Base-by-base conservation (phyloP, 2,113 vertebrate species). In the Anolis carolinensis region DNA sequence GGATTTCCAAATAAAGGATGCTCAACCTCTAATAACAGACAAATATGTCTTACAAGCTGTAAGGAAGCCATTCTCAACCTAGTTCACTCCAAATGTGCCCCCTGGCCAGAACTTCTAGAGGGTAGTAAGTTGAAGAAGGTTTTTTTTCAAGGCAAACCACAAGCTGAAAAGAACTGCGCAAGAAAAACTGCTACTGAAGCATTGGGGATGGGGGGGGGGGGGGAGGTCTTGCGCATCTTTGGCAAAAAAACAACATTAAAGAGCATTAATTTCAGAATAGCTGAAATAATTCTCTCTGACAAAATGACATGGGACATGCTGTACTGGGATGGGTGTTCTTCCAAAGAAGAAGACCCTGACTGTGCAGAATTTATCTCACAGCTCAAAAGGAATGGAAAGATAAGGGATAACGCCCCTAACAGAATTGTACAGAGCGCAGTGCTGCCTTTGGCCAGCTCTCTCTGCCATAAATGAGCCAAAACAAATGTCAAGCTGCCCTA, bases 401-500 rank as follows among this genome's bases (percentile, higher is more conserved):
- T 70, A 71, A 59, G 27, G 86, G 21, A 20, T 14, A n/a, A 65
- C 3, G 34, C 72, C 16, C 23, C 4, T 30, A 34, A 34, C 14
- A 39, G 39, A 34, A 36, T 83, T 62, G 30, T 10, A 3, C 4
- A 36, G 68, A 30, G 36, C 63, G 30, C 25, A 8, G 55, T 10
- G 9, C 48, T 78, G 55, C 4, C 63, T 70, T 85, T 7, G 55
- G 55, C 65, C 2, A 21, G 44, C 25, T 82, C 44, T 5, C 32
- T 67, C 59, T 21, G n/a, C 71, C 68, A 73, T n/a, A 65, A 82
- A 27, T n/a, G 32, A 73, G 52, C 67, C 68, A 48, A 75, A 83
- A 80, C 44, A 83, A 83, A 86, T 59, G 59, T 48, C 59, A 32
- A 16, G 13, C 74, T 79, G 74, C 59, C 76, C 73, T 78, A 74